Conservation (phyloP, 1,140 invertebrate genomes). For the Sinonovacula constricta region DNA sequence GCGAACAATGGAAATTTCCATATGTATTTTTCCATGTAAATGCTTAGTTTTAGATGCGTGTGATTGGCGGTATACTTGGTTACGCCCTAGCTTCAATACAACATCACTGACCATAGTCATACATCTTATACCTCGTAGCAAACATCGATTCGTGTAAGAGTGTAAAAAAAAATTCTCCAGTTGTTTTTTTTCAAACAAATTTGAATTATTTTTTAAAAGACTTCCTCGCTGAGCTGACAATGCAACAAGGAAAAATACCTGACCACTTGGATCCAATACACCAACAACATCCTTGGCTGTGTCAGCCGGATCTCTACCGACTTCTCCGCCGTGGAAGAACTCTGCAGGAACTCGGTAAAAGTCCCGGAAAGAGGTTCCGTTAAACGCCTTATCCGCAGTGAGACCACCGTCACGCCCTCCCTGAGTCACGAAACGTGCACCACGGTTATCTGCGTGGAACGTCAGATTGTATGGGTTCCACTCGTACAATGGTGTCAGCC, state of each 20-base stretch:
- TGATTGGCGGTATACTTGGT: not conserved
- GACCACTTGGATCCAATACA: constrained; percentile 58
- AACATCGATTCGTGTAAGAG: not conserved
- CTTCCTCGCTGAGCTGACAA: not conserved
- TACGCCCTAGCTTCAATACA: not conserved
- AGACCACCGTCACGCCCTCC: constrained; percentile 54
- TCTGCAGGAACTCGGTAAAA: constrained; percentile 63
- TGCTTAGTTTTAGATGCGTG: too few relatives aligned
- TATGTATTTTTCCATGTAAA: too few relatives aligned
- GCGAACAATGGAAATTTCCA: too few relatives aligned
- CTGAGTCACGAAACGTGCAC: constrained; percentile 1
- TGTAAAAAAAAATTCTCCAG: not conserved
- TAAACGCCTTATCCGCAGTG: constrained; percentile 58
- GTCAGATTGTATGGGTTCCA: constrained; percentile 70
- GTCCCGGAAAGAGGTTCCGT: constrained; percentile 54
- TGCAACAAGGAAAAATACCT: constrained; percentile 3
- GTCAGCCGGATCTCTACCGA: constrained; percentile 32
- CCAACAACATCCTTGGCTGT: constrained; percentile 41
- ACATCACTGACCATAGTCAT: not conserved
- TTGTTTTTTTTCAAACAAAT: not conserved
- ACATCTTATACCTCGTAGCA: not conserved
- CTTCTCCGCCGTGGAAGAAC: constrained; percentile 58
- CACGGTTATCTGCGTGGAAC: constrained; percentile 17
- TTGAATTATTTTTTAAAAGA: not conserved
- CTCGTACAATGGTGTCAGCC: constrained; percentile 64